Base-by-base conservation (phyloP, 2,888 invertebrate species). In the Sesamia inferens region DNA sequence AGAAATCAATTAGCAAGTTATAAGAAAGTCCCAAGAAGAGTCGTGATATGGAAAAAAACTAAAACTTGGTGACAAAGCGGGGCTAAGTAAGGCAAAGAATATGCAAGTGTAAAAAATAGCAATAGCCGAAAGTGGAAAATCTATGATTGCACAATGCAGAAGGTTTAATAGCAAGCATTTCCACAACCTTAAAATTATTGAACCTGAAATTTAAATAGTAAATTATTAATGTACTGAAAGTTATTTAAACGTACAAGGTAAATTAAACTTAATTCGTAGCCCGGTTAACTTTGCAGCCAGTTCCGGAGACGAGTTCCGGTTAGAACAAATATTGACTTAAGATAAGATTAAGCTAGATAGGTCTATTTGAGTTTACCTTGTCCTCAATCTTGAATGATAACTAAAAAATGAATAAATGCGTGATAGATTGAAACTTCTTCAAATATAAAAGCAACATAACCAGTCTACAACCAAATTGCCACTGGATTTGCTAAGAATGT, bases 301-400 rank as follows among this genome's bases (percentile, higher is more conserved):
- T 73, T 79, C 74, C 79, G 79, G 64, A 62, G 63, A 51, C n/a
- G 16, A 84, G 66, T 77, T 86, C 77, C 75, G 79, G 57, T 58
- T 75, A 11, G 24, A 61, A 63, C 73, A 70, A 74, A 82, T 71
- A 82, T 84, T 86, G 54, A 71, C 58, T 62, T 24, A 75, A 80
- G 85, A 78, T 85, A 75, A 82, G 71, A 68, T 76, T 67, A 65
- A 44, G 55, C 51, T 72, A 39, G 55, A 67, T 71, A 63, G 55
- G 57, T 63, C 72, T 74, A 76, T 84, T 83, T 68, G 42, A 74
- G 63, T 66, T 86, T 78, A 83, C 87, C 87, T 86, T 85, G 87
- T 51, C 64, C 81, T 62, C 68, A 82, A 81, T 83, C 63, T 44
- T 13, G 64, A 58, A 69, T 62, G 62, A 78, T 76, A 79, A 74